A percentile compares a stretch with the other conserved stretches of the same genome.
Conservation (phyloP, 23 tunicate genomes). For the Halocynthia aurantium region DNA sequence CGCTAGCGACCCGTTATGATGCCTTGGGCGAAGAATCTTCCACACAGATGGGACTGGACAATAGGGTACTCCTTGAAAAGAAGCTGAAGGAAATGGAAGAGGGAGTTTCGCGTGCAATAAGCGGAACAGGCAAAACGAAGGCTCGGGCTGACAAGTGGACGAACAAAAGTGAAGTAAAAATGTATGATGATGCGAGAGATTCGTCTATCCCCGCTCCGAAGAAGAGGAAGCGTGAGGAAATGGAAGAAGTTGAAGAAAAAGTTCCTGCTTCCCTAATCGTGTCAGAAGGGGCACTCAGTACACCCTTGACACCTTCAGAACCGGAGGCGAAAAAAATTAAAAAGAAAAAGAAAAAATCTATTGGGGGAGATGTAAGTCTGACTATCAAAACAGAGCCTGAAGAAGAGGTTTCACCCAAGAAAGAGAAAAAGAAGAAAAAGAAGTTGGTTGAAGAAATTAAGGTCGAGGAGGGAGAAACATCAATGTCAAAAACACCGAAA, state of each 20-base stretch:
- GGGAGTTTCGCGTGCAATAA: constrained; percentile 39
- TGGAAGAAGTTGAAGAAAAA: constrained; percentile 21
- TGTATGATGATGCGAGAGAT: constrained; percentile 87
- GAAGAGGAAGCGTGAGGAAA: constrained; percentile 70
- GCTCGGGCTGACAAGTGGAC: constrained; percentile 50
- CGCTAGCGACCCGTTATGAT: constrained; percentile 92
- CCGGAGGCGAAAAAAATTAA: constrained; percentile 44
- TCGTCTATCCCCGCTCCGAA: constrained; percentile 62
- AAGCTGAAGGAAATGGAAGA: constrained; percentile 50
- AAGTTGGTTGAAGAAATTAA: not conserved
- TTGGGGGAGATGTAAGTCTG: not conserved
- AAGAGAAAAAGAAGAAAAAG: constrained; percentile 17
- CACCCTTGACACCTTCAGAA: constrained; percentile 9
- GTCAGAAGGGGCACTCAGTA: constrained; percentile 45
- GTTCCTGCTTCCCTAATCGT: constrained; percentile 29
- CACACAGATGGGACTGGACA: constrained; percentile 64
- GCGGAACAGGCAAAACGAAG: constrained; percentile 30
- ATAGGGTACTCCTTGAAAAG: constrained; percentile 51
- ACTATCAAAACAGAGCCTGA: constrained; percentile 7
- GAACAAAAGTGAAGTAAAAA: constrained; percentile 56
- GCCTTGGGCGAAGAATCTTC: constrained; percentile 92
- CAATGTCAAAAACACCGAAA: not conserved
- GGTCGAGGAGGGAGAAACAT: not conserved
- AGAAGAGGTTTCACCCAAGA: constrained; percentile 4
- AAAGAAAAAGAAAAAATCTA: constrained; percentile 15